A percentile compares a stretch with the other conserved stretches of the same genome.
Evolutionary conservation across 1,140 invertebrate genomes (phyloP).

Genomic region (Oncopodura yosiiana): DNA sequence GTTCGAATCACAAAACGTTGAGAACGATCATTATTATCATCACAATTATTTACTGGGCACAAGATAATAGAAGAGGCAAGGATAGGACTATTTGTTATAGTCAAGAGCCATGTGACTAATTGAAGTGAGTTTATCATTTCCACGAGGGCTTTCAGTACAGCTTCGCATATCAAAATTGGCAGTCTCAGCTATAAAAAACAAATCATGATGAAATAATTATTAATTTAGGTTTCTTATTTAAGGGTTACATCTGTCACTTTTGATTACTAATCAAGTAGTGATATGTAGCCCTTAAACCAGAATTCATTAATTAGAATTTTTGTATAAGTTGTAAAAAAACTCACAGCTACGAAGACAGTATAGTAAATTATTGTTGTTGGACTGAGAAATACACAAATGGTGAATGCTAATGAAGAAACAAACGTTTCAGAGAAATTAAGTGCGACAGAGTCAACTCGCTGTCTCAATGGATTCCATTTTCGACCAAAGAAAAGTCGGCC

Average conservation of each 20-base stretch:
- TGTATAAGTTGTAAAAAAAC: slow-evolving; percentile 33
- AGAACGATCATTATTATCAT: too few relatives aligned
- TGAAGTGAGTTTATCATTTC: slow-evolving; percentile 12
- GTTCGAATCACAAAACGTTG: too few relatives aligned
- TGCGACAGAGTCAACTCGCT: slow-evolving; percentile 65
- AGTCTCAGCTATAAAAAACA: slow-evolving; percentile 54
- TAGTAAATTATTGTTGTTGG: slow-evolving; percentile 87
- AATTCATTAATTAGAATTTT: background rate
- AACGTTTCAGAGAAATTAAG: slow-evolving; percentile 79
- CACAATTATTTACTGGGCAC: too few relatives aligned
- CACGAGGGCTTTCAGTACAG: slow-evolving; percentile 7
- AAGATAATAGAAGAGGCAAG: too few relatives aligned
- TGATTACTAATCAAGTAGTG: slow-evolving; percentile 11
- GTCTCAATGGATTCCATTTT: slow-evolving; percentile 80
- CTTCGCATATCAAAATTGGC: slow-evolving; percentile 49
- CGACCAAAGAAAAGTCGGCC: slow-evolving; percentile 79
- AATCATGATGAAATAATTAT: slow-evolving; percentile 2
- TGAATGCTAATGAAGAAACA: slow-evolving; percentile 78
- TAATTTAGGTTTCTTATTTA: too few relatives aligned
- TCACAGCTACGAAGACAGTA: slow-evolving; percentile 71
- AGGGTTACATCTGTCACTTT: too few relatives aligned
- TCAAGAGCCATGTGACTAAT: slow-evolving; percentile 8
- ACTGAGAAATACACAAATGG: slow-evolving; percentile 73
- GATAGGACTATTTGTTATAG: slow-evolving; percentile 15
- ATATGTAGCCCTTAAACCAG: background rate